Evolutionary conservation across 2,888 invertebrate species (phyloP).

Genomic region (Poecilobothrus nobilitatus): DNA sequence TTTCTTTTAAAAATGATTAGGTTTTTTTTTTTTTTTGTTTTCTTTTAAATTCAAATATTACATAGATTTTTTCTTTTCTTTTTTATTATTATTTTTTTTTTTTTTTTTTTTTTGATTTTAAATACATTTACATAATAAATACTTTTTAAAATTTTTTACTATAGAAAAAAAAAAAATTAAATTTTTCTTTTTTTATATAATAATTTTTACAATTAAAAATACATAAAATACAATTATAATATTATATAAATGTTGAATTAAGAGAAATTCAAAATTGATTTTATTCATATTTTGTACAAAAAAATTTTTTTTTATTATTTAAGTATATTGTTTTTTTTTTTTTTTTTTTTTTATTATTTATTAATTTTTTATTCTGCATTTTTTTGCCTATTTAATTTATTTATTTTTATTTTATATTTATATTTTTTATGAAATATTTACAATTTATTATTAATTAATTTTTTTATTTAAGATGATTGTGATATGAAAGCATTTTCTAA

Average conservation of each 20-base stretch:
- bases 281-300: neutral
- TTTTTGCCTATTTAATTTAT: neutral
- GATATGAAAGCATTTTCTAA: neutral
- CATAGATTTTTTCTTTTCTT: neutral
- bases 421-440: neutral
- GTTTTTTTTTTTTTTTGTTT: neutral
- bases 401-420: neutral
- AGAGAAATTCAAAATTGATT: slow-evolving; percentile 6
- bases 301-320: neutral
- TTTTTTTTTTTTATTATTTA: neutral
- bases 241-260: slow-evolving; percentile 1
- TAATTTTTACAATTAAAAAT: neutral
- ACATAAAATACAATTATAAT: slow-evolving; percentile 4
- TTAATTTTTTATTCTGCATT: neutral
- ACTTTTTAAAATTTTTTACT: neutral
- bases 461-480: neutral
- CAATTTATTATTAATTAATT: neutral
- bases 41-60: neutral
- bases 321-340: too few species aligned
- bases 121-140: slow-evolving; percentile 3
- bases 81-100: too few species aligned
- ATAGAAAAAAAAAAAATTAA: neutral
- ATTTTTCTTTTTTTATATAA: neutral
- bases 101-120: neutral
- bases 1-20: neutral